phyloP scores from a whole-genome alignment of 2,797 vertebrate species.

The Gallirallus australis region DNA sequence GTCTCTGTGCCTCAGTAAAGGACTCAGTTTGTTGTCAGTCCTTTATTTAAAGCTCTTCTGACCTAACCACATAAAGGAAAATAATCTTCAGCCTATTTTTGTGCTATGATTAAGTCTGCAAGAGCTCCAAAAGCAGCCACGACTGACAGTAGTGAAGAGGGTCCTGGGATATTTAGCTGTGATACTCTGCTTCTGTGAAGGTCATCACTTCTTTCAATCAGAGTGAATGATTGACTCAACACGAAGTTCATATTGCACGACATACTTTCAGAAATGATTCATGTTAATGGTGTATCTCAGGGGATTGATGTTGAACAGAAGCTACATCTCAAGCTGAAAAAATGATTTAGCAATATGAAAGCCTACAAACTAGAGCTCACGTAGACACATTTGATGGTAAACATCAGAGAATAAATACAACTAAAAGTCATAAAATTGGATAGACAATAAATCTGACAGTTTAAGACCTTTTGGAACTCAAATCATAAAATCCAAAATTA shows the following conservation, averaged over 20 bases:
- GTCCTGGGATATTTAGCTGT: slow-evolving; percentile 72
- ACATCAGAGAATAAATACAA: slow-evolving; percentile 83
- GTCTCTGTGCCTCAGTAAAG: background rate
- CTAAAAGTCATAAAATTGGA: slow-evolving; percentile 80
- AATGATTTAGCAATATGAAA: slow-evolving; percentile 83
- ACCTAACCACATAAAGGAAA: background rate
- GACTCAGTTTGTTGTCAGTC: background rate
- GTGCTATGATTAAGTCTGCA: slow-evolving; percentile 10
- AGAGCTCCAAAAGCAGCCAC: slow-evolving; percentile 34
- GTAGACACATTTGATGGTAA: slow-evolving; percentile 76
- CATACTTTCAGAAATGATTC: slow-evolving; percentile 82
- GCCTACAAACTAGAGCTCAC: slow-evolving; percentile 66
- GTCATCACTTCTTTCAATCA: slow-evolving; percentile 79
- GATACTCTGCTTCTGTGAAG: slow-evolving; percentile 77
- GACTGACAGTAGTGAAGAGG: slow-evolving; percentile 36
- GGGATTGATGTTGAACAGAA: slow-evolving; percentile 83
- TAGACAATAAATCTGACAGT: slow-evolving; percentile 83
- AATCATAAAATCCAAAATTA: slow-evolving; percentile 80
- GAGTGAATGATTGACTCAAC: slow-evolving; percentile 79
- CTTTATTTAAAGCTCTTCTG: background rate
- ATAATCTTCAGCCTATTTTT: slow-evolving; percentile 30
- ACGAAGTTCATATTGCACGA: slow-evolving; percentile 77
- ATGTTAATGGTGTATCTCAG: slow-evolving; percentile 81
- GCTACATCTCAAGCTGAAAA: slow-evolving; percentile 81
- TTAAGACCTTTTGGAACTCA: slow-evolving; percentile 80